Base-by-base conservation (phyloP, 2,797 vertebrate species). In the Malacoctenus gilli region DNA sequence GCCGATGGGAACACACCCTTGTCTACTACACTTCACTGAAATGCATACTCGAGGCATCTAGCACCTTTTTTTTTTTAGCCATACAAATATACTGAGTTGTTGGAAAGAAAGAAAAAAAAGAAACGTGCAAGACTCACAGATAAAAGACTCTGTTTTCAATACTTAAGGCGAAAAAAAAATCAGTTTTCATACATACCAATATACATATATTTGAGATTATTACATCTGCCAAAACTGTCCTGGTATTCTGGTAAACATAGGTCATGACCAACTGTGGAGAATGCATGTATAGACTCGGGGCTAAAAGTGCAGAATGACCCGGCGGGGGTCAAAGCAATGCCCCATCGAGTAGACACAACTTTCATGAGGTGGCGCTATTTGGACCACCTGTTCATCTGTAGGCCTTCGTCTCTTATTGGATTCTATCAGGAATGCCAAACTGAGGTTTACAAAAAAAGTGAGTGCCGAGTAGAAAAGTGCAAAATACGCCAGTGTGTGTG, bases 131-230 rank as follows among this genome's bases (percentile, higher is more conserved):
- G 85, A 87, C 79, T 85, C 77, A 87, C 82, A 57, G 75, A 89
- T 90, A 89, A 87, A 89, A 91, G 83, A 91, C 83, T 83, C 82
- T 87, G 77, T 84, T 90, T 88, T 74, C 84, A 90, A 90, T 90
- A 90, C 86, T 92, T 93, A 93, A 93, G 92, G 92, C 92, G 91
- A 92, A 36, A 88, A 89, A 90, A 92, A 36, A 88, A 89, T 90
- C 77, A 85, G 87, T 83, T 86, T 60, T 85, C 78, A 84, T 84
- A 84, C 90, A 85, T 84, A 87, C 84, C 67, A 84, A 85, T 90
- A 88, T 91, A 92, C 87, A 92, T 77, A 85, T 79, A 91, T 88
- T 86, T 82, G 72, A 82, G 71, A 88, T 84, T 80, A 82, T 82
- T 72, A 86, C 74, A 84, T 75, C 82, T 88, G 84, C 83, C 75